Base-by-base conservation (phyloP, 2,888 invertebrate species). In the Leptopterna dolabrata region DNA sequence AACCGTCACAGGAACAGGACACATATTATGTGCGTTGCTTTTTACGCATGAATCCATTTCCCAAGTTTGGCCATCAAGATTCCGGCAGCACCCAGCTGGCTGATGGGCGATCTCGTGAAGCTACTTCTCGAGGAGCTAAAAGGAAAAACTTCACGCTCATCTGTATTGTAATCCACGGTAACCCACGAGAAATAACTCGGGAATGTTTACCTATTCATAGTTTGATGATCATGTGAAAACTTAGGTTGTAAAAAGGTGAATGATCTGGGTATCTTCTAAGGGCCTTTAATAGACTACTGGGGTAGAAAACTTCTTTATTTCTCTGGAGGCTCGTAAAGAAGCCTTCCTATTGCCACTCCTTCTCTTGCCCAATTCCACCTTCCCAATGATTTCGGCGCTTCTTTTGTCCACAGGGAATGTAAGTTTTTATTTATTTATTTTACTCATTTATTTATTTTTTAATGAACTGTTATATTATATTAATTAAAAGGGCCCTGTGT, bases 181-280 rank as follows among this genome's bases (percentile, higher is more conserved):
- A 43, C 70, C 70, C 27, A 16, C n/a, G 83, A 70, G 83, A 70
- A 41, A 83, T 83, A 83, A 83, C 70, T 83, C 71, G 41, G 41
- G 19, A 55, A 83, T 63, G 30, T 55, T 83, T 83, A n/a, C n/a
- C n/a, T n/a, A 83, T 83, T 83, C 83, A 83, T 83, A 83, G 63
- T 83, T 83, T 83, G 83, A 83, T 70, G 83, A 83, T 83, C 83
- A 83, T 83, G 70, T 30, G 70, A 70, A 83, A 83, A 83, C 83
- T 83, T 83, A 43, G 83, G 43, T 70, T 70, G 70, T 83, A 83
- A 83, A 83, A 83, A 63, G 63, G 83, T 70, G 51, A 2, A 81
- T 41, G 36, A 41, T 9, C 16, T 41, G 63, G 30, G 43, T 30
- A 36, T 16, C 0, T 70, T 63, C 70, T n/a, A 29, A 30, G 70